Evolutionary conservation across 2,113 vertebrate genomes (phyloP).

Genomic region (Oreotrochilus melanogaster): DNA sequence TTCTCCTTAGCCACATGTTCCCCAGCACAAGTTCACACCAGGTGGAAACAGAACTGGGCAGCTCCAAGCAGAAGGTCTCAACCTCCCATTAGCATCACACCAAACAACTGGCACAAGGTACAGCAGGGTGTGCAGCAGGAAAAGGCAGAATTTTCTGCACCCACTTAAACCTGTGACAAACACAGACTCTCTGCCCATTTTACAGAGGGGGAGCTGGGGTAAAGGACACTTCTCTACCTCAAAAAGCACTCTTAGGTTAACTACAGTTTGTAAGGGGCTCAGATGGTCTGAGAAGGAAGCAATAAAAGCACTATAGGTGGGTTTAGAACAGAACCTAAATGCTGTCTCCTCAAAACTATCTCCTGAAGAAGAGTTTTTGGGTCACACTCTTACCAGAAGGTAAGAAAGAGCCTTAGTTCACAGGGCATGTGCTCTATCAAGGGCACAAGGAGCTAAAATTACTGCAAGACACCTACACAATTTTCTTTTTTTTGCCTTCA

Average conservation of each 20-base stretch:
- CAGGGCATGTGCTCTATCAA: neutral
- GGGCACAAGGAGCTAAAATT: neutral
- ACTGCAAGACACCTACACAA: neutral
- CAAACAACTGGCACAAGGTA: neutral
- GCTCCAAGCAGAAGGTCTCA: neutral
- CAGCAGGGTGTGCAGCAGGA: accelerated
- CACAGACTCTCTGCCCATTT: neutral
- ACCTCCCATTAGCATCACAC: accelerated
- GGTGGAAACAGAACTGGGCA: neutral
- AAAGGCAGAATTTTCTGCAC: neutral
- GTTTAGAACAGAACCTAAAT: neutral
- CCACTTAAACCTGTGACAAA: neutral
- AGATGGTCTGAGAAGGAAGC: neutral
- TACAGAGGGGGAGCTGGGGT: neutral
- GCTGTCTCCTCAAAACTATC: neutral
- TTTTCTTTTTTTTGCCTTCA: neutral
- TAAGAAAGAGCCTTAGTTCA: neutral
- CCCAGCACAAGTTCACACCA: neutral
- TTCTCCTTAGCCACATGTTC: neutral
- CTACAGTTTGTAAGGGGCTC: neutral
- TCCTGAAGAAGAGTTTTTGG: neutral
- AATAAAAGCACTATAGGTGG: neutral
- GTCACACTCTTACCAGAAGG: neutral
- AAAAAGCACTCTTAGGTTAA: neutral
- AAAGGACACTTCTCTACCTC: neutral